phyloP scores from a whole-genome alignment of 2,113 vertebrate species.

The Sapayoa aenigma region DNA sequence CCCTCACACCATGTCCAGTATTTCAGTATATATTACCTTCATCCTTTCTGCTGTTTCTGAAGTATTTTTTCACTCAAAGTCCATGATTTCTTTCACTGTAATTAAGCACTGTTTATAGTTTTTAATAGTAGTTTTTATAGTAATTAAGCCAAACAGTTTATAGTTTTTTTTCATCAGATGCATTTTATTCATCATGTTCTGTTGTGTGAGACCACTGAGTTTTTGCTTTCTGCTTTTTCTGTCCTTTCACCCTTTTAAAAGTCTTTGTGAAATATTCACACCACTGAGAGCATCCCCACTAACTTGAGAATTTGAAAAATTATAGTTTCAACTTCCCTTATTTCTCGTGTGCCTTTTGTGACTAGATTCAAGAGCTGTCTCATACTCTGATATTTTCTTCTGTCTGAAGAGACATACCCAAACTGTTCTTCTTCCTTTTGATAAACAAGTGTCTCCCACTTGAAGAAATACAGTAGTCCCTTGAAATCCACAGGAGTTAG shows the following conservation, averaged over 20 bases:
- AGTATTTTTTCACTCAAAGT: neutral
- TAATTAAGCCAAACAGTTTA: conserved; percentile 6
- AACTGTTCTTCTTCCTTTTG: neutral
- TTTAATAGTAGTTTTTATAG: no score
- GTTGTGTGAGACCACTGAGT: neutral
- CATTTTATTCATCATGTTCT: neutral
- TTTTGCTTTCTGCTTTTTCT: neutral
- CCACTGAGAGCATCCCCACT: neutral
- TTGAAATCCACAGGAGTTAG: no score
- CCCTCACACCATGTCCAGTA: neutral
- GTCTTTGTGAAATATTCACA: neutral
- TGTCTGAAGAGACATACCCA: neutral
- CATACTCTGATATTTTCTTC: neutral
- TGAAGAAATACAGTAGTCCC: no score
- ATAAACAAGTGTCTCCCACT: neutral
- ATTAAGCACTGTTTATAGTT: conserved; percentile 24
- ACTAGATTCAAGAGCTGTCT: neutral
- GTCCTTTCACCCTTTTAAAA: neutral
- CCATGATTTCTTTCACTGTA: conserved; percentile 29
- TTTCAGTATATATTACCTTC: neutral
- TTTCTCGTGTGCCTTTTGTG: neutral
- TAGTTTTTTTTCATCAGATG: neutral
- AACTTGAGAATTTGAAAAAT: neutral
- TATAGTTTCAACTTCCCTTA: neutral
- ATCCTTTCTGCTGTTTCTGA: neutral